A percentile compares a stretch with the other conserved stretches of the same genome.
Conservation (phyloP, 2,797 vertebrate genomes). For the Pristis pectinata region DNA sequence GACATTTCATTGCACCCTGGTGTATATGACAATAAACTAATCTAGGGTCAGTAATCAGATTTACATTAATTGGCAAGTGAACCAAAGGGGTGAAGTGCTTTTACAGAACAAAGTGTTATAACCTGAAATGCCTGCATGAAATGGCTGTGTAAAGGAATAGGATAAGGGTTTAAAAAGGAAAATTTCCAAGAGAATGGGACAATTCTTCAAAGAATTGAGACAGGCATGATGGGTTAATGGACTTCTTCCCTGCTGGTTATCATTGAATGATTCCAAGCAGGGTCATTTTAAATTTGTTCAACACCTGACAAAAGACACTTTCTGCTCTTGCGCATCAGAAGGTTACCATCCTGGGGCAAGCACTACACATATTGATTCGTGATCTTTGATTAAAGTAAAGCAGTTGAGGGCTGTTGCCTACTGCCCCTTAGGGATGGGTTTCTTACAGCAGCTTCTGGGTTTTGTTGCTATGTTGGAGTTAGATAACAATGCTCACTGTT, state of each 20-base stretch:
- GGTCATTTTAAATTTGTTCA: background rate
- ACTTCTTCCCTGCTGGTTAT: background rate
- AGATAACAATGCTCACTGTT: too few species aligned
- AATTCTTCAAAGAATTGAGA: background rate
- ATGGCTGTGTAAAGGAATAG: background rate
- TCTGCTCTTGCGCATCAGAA: background rate
- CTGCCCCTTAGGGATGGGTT: background rate
- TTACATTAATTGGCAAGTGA: background rate
- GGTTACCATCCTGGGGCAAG: background rate
- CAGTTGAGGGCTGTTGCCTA: too few species aligned
- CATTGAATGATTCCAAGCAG: background rate
- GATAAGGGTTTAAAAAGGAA: background rate
- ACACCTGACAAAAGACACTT: background rate
- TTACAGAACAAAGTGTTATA: background rate
- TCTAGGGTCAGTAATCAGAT: too few species aligned
- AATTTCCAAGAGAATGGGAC: background rate
- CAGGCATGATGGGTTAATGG: background rate
- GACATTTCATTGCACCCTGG: too few species aligned
- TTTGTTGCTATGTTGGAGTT: background rate
- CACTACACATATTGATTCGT: background rate
- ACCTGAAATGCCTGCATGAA: background rate
- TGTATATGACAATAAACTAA: too few species aligned
- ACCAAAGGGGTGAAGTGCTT: background rate
- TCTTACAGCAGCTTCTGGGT: background rate
- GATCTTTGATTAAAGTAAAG: background rate